Percentiles rank a stretch among this genome's conserved stretches.
Conservation (phyloP, 2,797 vertebrate genomes). For the Cryptoblepharus egeriae region DNA sequence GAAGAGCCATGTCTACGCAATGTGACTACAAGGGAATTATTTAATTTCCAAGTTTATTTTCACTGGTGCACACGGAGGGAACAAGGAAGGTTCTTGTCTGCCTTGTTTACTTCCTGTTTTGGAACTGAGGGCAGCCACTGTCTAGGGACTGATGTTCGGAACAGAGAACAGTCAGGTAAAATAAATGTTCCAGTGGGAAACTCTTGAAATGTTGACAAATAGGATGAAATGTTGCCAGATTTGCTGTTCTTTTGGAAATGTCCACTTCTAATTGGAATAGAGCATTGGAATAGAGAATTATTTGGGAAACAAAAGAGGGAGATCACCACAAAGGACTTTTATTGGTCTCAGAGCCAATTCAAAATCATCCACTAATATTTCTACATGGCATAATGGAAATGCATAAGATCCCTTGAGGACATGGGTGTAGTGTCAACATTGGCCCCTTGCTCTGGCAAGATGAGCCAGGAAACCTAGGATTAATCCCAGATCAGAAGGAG, state of each 20-base stretch:
- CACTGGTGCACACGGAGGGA: conserved; percentile 7
- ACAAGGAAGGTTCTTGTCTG: conserved; percentile 29
- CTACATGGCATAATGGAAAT: too few relatives aligned
- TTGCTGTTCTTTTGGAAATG: not conserved
- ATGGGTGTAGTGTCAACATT: too few relatives aligned
- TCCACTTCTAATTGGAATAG: not conserved
- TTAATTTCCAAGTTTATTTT: conserved; percentile 43
- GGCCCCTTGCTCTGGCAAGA: too few relatives aligned
- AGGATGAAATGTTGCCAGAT: not conserved
- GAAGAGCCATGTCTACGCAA: conserved; percentile 5
- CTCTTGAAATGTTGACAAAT: conserved; percentile 10
- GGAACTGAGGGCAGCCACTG: conserved; percentile 22
- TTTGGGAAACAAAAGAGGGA: not conserved
- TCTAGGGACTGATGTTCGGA: not conserved
- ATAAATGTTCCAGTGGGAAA: conserved; percentile 24
- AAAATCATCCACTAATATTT: not conserved
- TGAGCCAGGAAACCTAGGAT: too few relatives aligned
- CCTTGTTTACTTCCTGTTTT: conserved; percentile 46
- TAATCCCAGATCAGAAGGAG: too few relatives aligned
- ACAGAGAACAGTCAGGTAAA: conserved; percentile 14
- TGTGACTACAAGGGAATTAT: conserved; percentile 18
- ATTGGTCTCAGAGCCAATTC: not conserved
- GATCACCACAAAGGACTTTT: not conserved
- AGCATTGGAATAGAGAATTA: fast-evolving
- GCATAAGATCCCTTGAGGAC: too few relatives aligned